Percentiles rank a stretch among this genome's conserved stretches.
Conservation (phyloP, 2,797 vertebrate species). For the Notamacropus eugenii region DNA sequence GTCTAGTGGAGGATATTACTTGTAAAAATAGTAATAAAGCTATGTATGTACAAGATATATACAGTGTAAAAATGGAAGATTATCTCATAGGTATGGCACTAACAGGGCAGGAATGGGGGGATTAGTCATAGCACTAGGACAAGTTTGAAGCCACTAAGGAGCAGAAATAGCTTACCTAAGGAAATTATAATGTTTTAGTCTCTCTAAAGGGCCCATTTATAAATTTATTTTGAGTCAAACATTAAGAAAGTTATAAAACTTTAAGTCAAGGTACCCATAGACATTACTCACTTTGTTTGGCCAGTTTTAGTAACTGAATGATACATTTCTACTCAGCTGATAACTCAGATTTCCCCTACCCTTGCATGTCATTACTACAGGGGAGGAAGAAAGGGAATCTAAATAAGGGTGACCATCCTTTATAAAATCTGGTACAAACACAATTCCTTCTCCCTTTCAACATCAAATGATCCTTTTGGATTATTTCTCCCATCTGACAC, state of each 20-base stretch:
- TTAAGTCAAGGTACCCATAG: neutral
- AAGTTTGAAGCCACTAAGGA: neutral
- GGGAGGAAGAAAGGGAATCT: neutral
- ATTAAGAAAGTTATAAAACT: neutral
- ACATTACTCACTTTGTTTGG: neutral
- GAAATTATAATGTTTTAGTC: neutral
- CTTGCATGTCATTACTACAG: neutral
- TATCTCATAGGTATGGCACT: neutral
- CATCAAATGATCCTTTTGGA: neutral
- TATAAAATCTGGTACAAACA: neutral
- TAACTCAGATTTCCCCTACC: neutral
- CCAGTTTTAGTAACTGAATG: neutral
- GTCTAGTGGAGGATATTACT: neutral
- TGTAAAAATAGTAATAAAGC: neutral
- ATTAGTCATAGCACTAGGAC: neutral
- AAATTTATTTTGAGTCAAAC: neutral
- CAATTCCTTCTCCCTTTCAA: neutral
- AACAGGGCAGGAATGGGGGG: accelerated
- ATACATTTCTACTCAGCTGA: neutral
- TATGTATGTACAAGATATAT: neutral
- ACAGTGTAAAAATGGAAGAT: neutral
- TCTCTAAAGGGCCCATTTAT: neutral
- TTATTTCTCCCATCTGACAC: neutral
- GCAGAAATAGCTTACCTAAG: neutral
- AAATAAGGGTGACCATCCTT: neutral